phyloP scores from a whole-genome alignment of 1,140 invertebrate species.

The Chelonus insularis region DNA sequence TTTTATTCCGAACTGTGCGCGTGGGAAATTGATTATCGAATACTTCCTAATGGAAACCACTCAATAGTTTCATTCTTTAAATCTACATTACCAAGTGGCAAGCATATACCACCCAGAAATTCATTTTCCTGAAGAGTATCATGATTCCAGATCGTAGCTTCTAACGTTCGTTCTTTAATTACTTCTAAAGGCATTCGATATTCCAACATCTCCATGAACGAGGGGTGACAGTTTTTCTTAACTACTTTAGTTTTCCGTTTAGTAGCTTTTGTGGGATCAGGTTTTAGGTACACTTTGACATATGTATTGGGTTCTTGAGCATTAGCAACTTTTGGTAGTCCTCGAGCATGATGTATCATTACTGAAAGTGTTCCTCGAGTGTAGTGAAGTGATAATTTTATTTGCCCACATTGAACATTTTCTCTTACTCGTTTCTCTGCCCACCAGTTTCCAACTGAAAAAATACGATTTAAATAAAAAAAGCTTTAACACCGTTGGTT shows the following conservation, averaged over 20 bases:
- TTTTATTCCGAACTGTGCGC: neutral
- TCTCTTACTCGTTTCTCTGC: conserved; percentile 52
- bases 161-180: conserved; percentile 73
- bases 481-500: too few species aligned
- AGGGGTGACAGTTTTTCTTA: conserved; percentile 89
- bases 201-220: conserved; percentile 97
- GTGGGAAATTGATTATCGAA: conserved; percentile 45
- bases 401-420: conserved; percentile 63
- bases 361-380: conserved; percentile 77
- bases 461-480: conserved; percentile 19
- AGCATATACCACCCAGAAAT: conserved; percentile 86
- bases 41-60: conserved; percentile 75
- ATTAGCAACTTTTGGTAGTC: conserved; percentile 74
- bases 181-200: conserved; percentile 85
- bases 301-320: conserved; percentile 85
- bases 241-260: conserved; percentile 96
- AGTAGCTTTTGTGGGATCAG: conserved; percentile 84
- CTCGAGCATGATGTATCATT: conserved; percentile 87
- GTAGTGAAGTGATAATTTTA: conserved; percentile 85
- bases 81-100: conserved; percentile 73
- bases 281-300: conserved; percentile 91
- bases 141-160: conserved; percentile 94
- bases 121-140: conserved; percentile 95
- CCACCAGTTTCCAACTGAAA: conserved; percentile 58
- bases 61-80: conserved; percentile 76